phyloP scores from a whole-genome alignment of 1,140 invertebrate genomes.

The Tetragonula clypearis region DNA sequence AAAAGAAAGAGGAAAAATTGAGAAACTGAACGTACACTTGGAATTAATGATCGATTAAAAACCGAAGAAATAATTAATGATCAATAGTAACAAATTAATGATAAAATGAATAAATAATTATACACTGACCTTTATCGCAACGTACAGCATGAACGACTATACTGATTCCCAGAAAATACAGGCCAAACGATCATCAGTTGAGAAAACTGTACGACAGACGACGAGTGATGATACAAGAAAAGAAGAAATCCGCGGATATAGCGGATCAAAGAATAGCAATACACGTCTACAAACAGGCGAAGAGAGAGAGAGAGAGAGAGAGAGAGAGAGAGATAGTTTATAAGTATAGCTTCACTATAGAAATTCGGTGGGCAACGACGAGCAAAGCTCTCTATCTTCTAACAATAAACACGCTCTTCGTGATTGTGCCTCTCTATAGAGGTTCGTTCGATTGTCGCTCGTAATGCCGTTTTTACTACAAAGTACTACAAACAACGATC shows the following conservation, averaged over 20 bases:
- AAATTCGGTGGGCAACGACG: slow-evolving; percentile 14
- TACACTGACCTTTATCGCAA: neutral
- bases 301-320: neutral
- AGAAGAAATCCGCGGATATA: slow-evolving; percentile 12
- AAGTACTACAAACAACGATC: neutral
- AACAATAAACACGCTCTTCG: neutral
- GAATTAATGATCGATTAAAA: no score
- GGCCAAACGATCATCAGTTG: neutral
- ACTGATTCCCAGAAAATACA: neutral
- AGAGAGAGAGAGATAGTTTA: slow-evolving; percentile 24
- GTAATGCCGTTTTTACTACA: neutral
- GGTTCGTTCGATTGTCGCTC: slow-evolving; percentile 28
- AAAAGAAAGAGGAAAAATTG: neutral
- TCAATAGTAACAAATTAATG: no score
- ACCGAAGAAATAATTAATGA: no score
- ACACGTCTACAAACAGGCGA: slow-evolving; percentile 43
- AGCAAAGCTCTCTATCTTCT: slow-evolving; percentile 37
- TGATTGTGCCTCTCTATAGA: neutral
- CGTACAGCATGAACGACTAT: neutral
- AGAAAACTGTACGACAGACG: neutral
- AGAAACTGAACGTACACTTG: neutral
- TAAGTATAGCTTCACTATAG: slow-evolving; percentile 21
- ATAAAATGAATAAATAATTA: no score
- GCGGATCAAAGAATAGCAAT: slow-evolving; percentile 11
- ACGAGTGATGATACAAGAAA: neutral